Evolutionary conservation across 2,888 invertebrate genomes (phyloP), one percentile per base, ranked within the genome.

Genomic region (Drosophila ustulata): DNA sequence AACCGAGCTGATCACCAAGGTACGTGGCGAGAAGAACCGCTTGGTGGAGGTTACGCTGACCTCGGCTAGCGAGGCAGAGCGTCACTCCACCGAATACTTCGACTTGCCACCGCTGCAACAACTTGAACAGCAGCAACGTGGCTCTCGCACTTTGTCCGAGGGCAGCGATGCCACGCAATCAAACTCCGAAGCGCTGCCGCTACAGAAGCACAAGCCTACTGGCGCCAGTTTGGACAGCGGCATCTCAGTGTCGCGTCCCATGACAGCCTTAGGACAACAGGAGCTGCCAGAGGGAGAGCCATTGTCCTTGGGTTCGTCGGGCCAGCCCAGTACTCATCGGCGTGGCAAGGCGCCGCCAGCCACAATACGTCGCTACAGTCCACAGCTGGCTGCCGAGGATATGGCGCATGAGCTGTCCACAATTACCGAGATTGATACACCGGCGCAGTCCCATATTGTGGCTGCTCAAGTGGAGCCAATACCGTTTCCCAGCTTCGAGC

Each of bases 371-470:
- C 90, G 92, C 1, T 92, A 89, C 49, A 92, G 92, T 71, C 92
- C 92, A 1, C 90, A 92, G 46, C 59, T 92, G n/a, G 75, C 87
- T 2, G 90, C 90, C 43, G 91, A 92, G 3, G 89, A 90, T 3
- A 46, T 88, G 41, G 90, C 86, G 0, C 95, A 95, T 81, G 95
- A 95, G 89, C 91, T 95, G 46, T 95, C 95, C 6, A 95, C 95
- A 2, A 95, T 95, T 46, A 91, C 94, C 1, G 95, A 95, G 91
- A 94, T 95, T 3, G 95, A 95, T 75, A 95, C 95, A 0, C 95
- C 95, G 0, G 94, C 93, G 78, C 94, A 95, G 61, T 92, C 93
- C n/a, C 89, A 88, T 37, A 61, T 87, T 6, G 70, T 77, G 18
- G 30, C 69, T 6, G 18, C 34, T n/a, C 55, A 2, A 23, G 25